Conservation (phyloP, 1,140 invertebrate species). For the Plectrocnemia conspersa region DNA sequence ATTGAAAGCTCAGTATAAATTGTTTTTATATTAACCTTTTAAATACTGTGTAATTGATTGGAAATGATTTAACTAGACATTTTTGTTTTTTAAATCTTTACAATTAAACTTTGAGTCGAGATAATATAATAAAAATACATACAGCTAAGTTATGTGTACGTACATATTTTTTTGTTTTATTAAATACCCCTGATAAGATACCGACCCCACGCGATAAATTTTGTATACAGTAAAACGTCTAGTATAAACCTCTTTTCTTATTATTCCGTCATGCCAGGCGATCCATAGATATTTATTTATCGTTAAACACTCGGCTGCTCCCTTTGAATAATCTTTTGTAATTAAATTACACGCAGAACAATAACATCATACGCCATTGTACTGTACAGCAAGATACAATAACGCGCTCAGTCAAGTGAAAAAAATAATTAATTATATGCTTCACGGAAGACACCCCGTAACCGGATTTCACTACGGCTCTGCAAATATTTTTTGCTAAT, state of each 20-base stretch:
- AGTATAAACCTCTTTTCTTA: slow-evolving; percentile 35
- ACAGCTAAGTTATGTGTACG: too few species aligned
- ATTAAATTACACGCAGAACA: slow-evolving; percentile 36
- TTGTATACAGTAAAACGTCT: too few species aligned
- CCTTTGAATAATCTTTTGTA: slow-evolving; percentile 37
- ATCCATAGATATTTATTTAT: slow-evolving; percentile 37
- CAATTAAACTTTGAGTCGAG: too few species aligned
- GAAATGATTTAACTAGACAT: too few species aligned
- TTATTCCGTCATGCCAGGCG: slow-evolving; percentile 30
- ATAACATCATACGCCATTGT: slow-evolving; percentile 19
- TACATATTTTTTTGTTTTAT: too few species aligned
- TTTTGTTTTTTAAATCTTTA: too few species aligned
- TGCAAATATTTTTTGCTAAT: slow-evolving; percentile 17
- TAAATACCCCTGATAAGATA: too few species aligned
- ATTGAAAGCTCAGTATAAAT: too few species aligned
- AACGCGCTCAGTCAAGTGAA: slow-evolving; percentile 29
- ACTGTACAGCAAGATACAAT: slow-evolving; percentile 21
- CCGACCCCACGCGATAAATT: slow-evolving; percentile 19
- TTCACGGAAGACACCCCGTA: slow-evolving; percentile 12
- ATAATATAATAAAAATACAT: too few species aligned
- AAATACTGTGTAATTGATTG: too few species aligned
- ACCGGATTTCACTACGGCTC: slow-evolving; percentile 20
- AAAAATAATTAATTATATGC: slow-evolving; percentile 36
- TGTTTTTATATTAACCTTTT: too few species aligned
- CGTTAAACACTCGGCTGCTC: slow-evolving; percentile 35